Evolutionary conservation across 1,140 invertebrate species (phyloP).

Genomic region (Laupala kohalensis): DNA sequence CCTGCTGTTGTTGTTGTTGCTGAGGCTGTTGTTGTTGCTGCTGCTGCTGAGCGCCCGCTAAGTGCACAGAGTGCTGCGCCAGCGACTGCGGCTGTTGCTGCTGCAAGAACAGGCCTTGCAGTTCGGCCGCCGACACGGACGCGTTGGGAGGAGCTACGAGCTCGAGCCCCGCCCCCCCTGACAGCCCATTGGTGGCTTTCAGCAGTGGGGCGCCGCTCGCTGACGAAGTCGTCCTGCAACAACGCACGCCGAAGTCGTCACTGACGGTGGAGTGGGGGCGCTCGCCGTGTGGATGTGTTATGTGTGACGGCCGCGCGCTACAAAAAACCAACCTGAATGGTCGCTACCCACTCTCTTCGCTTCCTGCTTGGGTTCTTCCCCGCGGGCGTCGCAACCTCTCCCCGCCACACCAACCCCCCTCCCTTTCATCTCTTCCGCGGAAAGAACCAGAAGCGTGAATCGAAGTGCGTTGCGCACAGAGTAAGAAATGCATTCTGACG

Average conservation of each 20-base stretch:
- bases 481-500: neutral
- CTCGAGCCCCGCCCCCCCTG: slow-evolving; percentile 36
- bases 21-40: neutral
- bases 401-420: neutral
- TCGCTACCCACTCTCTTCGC: neutral
- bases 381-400: neutral
- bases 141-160: slow-evolving; percentile 16
- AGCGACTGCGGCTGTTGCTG: slow-evolving; percentile 21
- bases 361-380: neutral
- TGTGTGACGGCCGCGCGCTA: neutral
- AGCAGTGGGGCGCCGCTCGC: slow-evolving; percentile 23
- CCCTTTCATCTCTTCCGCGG: neutral
- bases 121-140: slow-evolving; percentile 33
- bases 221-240: slow-evolving; percentile 28
- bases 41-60: slow-evolving; percentile 17
- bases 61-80: neutral
- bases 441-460: neutral
- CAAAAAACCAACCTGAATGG: neutral
- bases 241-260: neutral
- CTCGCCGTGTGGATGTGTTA: neutral
- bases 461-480: neutral
- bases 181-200: slow-evolving; percentile 41
- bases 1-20: slow-evolving; percentile 25
- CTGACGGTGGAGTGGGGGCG: neutral
- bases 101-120: slow-evolving; percentile 47